Percentiles rank a stretch among this genome's conserved stretches.
Evolutionary conservation across 2,797 vertebrate genomes (phyloP).

Genomic region (Sandelia bainsii): DNA sequence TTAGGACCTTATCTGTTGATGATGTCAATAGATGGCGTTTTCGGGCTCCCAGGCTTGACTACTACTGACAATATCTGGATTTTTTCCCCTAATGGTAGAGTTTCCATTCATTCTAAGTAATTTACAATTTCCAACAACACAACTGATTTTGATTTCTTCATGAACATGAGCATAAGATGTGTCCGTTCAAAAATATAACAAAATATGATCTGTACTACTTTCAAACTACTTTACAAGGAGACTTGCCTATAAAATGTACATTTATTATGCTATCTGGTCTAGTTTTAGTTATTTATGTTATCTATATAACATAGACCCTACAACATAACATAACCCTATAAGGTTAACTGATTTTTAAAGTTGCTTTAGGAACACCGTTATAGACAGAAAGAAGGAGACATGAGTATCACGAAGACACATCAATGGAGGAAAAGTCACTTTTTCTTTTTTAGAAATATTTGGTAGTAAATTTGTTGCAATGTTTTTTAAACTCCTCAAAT

Average conservation of each 20-base stretch:
- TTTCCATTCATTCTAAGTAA: background rate
- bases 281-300: background rate
- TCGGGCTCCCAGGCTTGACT: background rate
- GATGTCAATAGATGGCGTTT: constrained; percentile 18
- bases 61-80: background rate
- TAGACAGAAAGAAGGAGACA: background rate
- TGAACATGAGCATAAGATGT: background rate
- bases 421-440: no score
- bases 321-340: no score
- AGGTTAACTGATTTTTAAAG: background rate
- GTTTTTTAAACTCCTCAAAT: no score
- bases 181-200: background rate
- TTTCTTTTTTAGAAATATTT: no score
- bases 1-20: constrained; percentile 26
- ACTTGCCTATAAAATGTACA: background rate
- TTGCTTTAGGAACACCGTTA: background rate
- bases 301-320: no score
- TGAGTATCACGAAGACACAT: no score
- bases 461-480: no score
- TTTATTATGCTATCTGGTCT: background rate
- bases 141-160: background rate
- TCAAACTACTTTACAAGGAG: background rate
- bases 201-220: background rate
- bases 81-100: background rate
- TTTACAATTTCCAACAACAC: background rate